phyloP scores from a whole-genome alignment of 2,797 vertebrate species.

The Cyprinella venusta region DNA sequence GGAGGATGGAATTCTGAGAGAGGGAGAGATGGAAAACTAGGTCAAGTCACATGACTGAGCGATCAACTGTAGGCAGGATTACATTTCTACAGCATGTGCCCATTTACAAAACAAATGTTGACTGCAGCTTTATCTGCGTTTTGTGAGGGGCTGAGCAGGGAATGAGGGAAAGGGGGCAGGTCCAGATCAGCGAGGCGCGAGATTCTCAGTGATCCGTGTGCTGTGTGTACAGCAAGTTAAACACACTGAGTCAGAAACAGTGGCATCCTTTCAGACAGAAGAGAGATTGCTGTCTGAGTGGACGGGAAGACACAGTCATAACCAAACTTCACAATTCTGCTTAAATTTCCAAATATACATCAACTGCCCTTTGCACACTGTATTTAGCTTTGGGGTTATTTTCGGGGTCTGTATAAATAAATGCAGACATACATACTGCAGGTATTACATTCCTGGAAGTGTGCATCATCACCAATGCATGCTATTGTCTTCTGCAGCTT shows the following conservation, averaged over 20 bases:
- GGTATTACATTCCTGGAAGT: not conserved
- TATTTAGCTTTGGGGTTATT: not conserved
- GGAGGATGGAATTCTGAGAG: conserved; percentile 53
- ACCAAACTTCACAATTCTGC: not conserved
- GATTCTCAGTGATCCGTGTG: conserved; percentile 39
- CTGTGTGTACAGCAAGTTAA: conserved; percentile 7
- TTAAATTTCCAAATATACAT: not conserved
- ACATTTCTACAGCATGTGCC: conserved; percentile 80
- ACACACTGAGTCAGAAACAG: conserved; percentile 57
- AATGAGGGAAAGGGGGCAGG: conserved; percentile 58
- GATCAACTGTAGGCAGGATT: conserved; percentile 77
- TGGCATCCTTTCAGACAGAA: conserved; percentile 68
- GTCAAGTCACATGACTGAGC: conserved; percentile 81
- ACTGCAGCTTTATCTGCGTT: conserved; percentile 73
- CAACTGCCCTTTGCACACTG: not conserved
- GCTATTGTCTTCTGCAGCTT: not conserved
- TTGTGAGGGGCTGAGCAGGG: conserved; percentile 37
- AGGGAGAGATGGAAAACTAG: conserved; percentile 73
- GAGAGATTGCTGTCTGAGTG: conserved; percentile 67
- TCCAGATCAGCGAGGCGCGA: conserved; percentile 51
- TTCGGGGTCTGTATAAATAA: conserved; percentile 10
- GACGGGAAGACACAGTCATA: conserved; percentile 68
- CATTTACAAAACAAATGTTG: conserved; percentile 82
- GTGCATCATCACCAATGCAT: not conserved
- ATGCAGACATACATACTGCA: conserved; percentile 52